These are phyloP conservation scores for Taxidea taxus DNA, from an alignment of 2,113 vertebrate species.

Conservation along the genomic window DNA sequence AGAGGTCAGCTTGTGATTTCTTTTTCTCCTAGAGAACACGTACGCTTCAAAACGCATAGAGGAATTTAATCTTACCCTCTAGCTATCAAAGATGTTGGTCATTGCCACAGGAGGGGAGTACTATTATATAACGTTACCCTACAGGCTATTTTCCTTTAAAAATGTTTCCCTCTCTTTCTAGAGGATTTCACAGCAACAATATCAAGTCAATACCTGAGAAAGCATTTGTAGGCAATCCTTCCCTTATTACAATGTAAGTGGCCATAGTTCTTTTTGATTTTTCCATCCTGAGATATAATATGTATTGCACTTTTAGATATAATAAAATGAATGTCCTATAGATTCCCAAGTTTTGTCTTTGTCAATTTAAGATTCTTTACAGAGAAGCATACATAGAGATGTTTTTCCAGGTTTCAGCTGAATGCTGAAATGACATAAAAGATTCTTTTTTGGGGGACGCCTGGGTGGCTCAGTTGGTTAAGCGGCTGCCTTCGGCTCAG, in stretches of 20 bases:
- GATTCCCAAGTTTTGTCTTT: not conserved
- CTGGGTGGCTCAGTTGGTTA: no score
- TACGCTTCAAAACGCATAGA: not conserved
- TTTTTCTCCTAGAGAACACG: not conserved
- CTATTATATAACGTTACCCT: not conserved
- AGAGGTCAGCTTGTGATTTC: not conserved
- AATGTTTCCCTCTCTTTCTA: constrained; percentile 76
- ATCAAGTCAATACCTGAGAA: constrained; percentile 94
- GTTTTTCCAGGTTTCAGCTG: not conserved
- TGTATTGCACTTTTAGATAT: not conserved
- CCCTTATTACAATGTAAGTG: constrained; percentile 93
- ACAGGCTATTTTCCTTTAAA: not conserved
- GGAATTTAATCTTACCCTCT: not conserved
- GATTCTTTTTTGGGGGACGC: no score
- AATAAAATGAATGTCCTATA: not conserved
- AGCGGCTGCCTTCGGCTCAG: no score
- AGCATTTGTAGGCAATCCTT: constrained; percentile 93
- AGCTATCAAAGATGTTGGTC: not conserved
- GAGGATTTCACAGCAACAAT: constrained; percentile 95
- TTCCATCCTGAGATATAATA: not conserved
- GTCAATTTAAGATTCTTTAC: not conserved
- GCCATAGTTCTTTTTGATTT: not conserved
- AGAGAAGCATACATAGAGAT: not conserved
- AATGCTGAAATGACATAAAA: not conserved
- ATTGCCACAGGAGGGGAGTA: not conserved